Evolutionary conservation across 2,888 invertebrate genomes (phyloP), one percentile per base, ranked within the genome.

Genomic region (Camptogramma bilineatum): DNA sequence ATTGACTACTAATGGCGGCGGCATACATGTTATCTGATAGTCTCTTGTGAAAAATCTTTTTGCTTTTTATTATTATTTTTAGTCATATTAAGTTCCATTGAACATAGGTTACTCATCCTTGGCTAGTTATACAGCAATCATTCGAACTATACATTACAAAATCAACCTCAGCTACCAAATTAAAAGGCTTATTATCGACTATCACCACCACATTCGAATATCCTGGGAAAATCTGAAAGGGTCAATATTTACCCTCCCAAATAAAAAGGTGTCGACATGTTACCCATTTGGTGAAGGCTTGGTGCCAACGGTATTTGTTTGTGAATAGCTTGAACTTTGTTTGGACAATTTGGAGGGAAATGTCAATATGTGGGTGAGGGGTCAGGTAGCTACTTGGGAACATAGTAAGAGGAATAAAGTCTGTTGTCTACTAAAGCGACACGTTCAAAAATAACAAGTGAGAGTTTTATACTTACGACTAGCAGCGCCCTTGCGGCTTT

Each of bases 201-300:
- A 46, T 3, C 34, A 44, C 16, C n/a, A 34, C 2, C 28, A 10
- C 39, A 10, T 18, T 50, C 28, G 52, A 55, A 64, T 65, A 73
- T 76, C 86, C 84, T 89, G 90, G 87, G 88, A 90, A 88, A 72
- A 75, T 81, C 81, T 80, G 71, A 79, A 75, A 76, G 77, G 85
- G 84, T 84, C 82, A 84, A 81, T 75, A 61, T 90, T 88, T 88
- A 77, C 78, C 66, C 76, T 73, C 52, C 74, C 80, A 85, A 86
- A 85, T 78, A 84, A 75, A 73, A 83, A 88, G 90, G 90, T 90
- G 90, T 86, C 81, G 84, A 84, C 70, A 76, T 81, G 85, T 83
- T 78, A 81, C 80, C 82, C 82, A 78, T 81, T n/a, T 79, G 77
- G 79, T 74, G 73, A 72, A 72, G 78, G 71, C 72, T 76, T 80